phyloP scores from a whole-genome alignment of 2,113 vertebrate genomes.

The Dicaeum eximium region DNA sequence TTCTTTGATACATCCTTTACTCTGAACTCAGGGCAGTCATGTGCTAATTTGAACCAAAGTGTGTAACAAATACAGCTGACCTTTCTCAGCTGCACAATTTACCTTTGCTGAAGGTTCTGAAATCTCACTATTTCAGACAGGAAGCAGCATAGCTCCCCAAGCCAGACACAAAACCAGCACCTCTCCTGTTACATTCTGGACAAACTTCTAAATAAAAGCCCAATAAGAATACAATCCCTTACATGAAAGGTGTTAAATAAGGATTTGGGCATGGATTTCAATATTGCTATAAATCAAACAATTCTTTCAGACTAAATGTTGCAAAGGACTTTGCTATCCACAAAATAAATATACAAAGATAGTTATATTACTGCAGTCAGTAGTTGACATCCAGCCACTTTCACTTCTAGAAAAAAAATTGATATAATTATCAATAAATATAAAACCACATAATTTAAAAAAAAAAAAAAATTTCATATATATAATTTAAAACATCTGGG shows the following conservation, averaged over 20 bases:
- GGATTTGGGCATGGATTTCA: background rate
- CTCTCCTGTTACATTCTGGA: background rate
- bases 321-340: background rate
- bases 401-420: background rate
- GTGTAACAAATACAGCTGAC: background rate
- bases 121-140: background rate
- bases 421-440: background rate
- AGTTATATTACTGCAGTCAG: background rate
- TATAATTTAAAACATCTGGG: background rate
- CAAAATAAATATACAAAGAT: background rate
- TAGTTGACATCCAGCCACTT: background rate
- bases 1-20: background rate
- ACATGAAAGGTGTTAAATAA: background rate
- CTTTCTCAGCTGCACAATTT: background rate
- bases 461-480: background rate
- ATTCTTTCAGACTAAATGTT: background rate
- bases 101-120: background rate
- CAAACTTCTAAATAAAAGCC: background rate
- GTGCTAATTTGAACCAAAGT: background rate
- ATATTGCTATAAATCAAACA: background rate
- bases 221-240: background rate
- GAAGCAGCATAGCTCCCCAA: background rate
- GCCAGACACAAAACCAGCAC: background rate
- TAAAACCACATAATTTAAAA: background rate
- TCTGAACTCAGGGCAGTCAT: background rate